These are phyloP conservation scores for Drosophila sproati DNA, from an alignment of 1,140 invertebrate species.

Conservation along the genomic window DNA sequence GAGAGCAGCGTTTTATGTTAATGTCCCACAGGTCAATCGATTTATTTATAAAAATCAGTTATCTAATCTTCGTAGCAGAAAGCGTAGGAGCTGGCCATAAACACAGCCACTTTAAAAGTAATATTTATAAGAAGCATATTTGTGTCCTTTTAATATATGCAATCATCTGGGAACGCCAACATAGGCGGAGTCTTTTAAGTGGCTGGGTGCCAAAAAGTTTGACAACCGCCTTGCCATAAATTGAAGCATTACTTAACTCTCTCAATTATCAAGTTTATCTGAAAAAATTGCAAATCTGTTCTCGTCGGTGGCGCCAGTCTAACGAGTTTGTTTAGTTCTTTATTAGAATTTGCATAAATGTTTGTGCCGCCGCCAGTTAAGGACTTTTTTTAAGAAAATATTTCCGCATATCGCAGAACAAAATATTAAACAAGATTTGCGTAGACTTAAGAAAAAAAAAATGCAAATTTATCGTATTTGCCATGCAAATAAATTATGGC, in stretches of 20 bases:
- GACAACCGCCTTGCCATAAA: conserved; percentile 66
- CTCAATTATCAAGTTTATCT: conserved; percentile 64
- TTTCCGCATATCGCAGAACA: conserved; percentile 68
- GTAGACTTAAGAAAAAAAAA: conserved; percentile 25
- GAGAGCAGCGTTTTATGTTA: conserved; percentile 63
- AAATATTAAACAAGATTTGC: conserved; percentile 51
- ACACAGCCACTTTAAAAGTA: not conserved
- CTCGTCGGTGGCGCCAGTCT: conserved; percentile 23
- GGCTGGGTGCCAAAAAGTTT: conserved; percentile 38
- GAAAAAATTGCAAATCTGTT: conserved; percentile 49
- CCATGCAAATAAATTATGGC: conserved; percentile 73
- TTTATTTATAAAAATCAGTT: conserved; percentile 59
- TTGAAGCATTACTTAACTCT: conserved; percentile 69
- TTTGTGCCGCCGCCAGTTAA: conserved; percentile 55
- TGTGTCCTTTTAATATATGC: conserved; percentile 51
- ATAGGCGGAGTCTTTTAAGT: conserved; percentile 55
- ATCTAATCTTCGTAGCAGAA: not conserved
- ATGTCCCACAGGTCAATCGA: conserved; percentile 61
- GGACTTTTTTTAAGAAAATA: conserved; percentile 46
- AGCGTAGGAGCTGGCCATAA: not conserved
- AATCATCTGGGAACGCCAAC: conserved; percentile 4
- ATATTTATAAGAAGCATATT: not conserved
- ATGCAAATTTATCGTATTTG: conserved; percentile 72
- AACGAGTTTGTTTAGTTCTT: conserved; percentile 72
- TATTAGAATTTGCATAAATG: conserved; percentile 68